phyloP scores from a whole-genome alignment of 2,888 invertebrate species.

The Nezara viridula region DNA sequence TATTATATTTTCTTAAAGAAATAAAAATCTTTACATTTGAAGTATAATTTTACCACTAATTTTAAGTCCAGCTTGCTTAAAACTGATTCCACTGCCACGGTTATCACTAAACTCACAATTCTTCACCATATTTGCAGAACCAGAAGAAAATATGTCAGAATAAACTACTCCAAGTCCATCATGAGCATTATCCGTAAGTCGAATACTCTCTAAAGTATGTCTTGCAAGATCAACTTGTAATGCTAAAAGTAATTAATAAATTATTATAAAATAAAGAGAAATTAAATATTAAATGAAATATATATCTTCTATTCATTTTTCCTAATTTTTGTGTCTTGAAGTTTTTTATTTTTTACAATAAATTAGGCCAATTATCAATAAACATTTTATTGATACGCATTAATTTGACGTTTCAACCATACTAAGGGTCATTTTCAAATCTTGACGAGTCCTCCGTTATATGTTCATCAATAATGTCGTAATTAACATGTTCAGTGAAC shows the following conservation, averaged over 20 bases:
- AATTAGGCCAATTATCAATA: too few species aligned
- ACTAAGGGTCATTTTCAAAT: too few species aligned
- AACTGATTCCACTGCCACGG: constrained; percentile 88
- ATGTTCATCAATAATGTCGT: too few species aligned
- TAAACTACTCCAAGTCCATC: constrained; percentile 95
- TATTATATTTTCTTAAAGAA: background rate
- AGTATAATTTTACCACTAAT: constrained; percentile 72
- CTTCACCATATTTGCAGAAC: constrained; percentile 84
- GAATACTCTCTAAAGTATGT: constrained; percentile 85
- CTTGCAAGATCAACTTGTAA: constrained; percentile 89
- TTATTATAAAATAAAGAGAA: constrained; percentile 49
- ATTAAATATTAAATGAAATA: too few species aligned
- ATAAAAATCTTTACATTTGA: background rate
- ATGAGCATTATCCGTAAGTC: constrained; percentile 87
- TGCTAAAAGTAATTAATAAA: constrained; percentile 70
- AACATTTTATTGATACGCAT: too few species aligned
- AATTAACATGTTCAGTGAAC: too few species aligned
- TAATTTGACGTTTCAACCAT: too few species aligned
- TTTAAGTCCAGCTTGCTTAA: constrained; percentile 88
- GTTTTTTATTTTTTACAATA: too few species aligned
- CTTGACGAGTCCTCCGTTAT: too few species aligned
- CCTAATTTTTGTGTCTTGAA: too few species aligned
- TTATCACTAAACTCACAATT: constrained; percentile 89
- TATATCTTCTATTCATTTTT: too few species aligned
- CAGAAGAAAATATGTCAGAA: constrained; percentile 91